Evolutionary conservation across 2,113 vertebrate species (phyloP).

Genomic region (Falcunculus frontatus): DNA sequence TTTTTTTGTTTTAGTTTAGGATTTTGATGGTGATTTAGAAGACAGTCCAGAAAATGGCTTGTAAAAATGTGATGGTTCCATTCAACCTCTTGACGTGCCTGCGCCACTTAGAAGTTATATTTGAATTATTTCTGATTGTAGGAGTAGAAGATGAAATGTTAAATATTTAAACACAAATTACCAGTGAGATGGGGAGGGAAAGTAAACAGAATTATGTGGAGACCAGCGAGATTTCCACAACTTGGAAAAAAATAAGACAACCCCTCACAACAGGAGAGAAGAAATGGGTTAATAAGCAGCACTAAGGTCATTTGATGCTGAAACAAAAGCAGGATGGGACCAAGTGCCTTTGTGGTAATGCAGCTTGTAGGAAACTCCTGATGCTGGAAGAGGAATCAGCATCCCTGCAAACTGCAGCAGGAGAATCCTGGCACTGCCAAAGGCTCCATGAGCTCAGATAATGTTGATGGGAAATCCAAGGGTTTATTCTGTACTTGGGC

Average conservation of each 20-base stretch:
- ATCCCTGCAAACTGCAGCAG: neutral
- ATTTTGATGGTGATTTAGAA: neutral
- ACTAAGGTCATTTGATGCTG: rapidly evolving
- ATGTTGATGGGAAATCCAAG: neutral
- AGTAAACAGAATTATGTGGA: neutral
- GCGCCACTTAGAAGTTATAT: neutral
- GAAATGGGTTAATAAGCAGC: neutral
- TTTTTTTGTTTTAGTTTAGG: neutral
- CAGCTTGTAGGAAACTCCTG: neutral
- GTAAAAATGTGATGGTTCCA: neutral
- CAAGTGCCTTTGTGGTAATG: rapidly evolving
- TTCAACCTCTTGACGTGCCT: rapidly evolving
- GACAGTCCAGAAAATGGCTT: neutral
- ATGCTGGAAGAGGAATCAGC: neutral
- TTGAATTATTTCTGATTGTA: neutral
- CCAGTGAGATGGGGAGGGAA: neutral
- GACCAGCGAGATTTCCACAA: neutral
- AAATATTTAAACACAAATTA: neutral
- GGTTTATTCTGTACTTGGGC: neutral
- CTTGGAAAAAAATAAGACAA: neutral
- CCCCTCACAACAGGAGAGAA: rapidly evolving
- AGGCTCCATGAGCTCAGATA: neutral
- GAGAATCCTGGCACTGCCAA: neutral
- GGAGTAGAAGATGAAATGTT: neutral
- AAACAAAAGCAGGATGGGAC: neutral